Evolutionary conservation across 2,797 vertebrate species (phyloP).

Genomic region (Pangasius larnaudii): DNA sequence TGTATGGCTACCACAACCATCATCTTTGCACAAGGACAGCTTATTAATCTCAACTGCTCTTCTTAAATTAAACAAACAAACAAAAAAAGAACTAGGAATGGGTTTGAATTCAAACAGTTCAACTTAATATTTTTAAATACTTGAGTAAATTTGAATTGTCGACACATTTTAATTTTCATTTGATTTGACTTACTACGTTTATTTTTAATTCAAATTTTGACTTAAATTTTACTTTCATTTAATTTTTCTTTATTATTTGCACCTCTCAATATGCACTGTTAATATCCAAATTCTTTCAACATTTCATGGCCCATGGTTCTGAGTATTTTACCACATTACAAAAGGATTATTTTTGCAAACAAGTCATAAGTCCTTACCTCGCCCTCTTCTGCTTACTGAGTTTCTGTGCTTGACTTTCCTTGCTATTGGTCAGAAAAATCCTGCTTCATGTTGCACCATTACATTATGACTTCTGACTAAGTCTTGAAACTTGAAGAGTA

Average conservation of each 20-base stretch:
- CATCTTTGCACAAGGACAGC: background rate
- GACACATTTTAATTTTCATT: background rate
- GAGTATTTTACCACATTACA: background rate
- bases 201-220: background rate
- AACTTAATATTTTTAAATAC: background rate
- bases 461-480: constrained; percentile 33
- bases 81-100: background rate
- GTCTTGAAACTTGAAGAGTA: background rate
- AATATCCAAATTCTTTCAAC: background rate
- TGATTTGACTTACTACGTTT: background rate
- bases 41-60: background rate
- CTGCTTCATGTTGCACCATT: constrained; percentile 18
- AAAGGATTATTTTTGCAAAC: background rate
- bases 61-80: background rate
- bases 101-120: background rate
- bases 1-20: background rate
- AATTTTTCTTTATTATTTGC: background rate
- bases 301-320: background rate
- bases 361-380: constrained; percentile 41
- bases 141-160: background rate
- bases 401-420: constrained; percentile 5
- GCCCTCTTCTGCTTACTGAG: constrained; percentile 27
- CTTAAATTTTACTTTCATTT: background rate
- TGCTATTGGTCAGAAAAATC: background rate
- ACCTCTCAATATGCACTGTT: background rate